Evolutionary conservation across 2,113 vertebrate genomes (phyloP), one percentile per base, ranked within the genome.

Genomic region (Leptodactylus fuscus): DNA sequence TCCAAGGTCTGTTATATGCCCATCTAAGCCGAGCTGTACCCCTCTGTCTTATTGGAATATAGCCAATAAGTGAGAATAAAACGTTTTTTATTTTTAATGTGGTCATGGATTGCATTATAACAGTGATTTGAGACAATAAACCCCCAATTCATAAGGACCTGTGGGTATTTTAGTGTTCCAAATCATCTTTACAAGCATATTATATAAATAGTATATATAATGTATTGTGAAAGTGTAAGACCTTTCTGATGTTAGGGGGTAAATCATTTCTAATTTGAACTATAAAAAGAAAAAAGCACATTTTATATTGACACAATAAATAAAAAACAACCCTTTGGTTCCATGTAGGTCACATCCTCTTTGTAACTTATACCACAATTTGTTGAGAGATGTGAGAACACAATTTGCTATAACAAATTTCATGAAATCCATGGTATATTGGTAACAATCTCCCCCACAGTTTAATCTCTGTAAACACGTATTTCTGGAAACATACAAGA

Each of bases 401-500:
- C 34, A 36, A 22, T 58, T 58, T 36, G 10, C 29, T 55, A 22
- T 24, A 77, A 77, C n/a, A 44, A 1, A 34, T 69, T 69, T 69
- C 15, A 49, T 22, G 34, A 55, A 22, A 36, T 41, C 27, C 20
- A 60, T 38, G 29, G n/a, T 38, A 27, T 62, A 20, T 81, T 16
- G 9, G 20, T 48, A 48, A 24, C 44, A 41, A 60, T 41, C 38
- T n/a, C 55, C 24, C 18, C 24, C 36, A 81, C 36, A 48, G 44
- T 48, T 81, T 46, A 46, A 44, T 36, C 55, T 46, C 58, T 81
- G 55, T 62, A 81, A 81, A 77, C 87, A 32, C 85, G 82, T 86
- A 88, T 88, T 87, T 70, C 38, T 77, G 80, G 89, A 29, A 90
- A 89, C 74, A 86, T 87, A 87, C 29, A 88, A 69, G 71, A 38